Percentiles rank a stretch among this genome's conserved stretches.
These are phyloP conservation scores for Polydrusus tereticollis DNA, from an alignment of 2,888 invertebrate species.

Conservation along the genomic window DNA sequence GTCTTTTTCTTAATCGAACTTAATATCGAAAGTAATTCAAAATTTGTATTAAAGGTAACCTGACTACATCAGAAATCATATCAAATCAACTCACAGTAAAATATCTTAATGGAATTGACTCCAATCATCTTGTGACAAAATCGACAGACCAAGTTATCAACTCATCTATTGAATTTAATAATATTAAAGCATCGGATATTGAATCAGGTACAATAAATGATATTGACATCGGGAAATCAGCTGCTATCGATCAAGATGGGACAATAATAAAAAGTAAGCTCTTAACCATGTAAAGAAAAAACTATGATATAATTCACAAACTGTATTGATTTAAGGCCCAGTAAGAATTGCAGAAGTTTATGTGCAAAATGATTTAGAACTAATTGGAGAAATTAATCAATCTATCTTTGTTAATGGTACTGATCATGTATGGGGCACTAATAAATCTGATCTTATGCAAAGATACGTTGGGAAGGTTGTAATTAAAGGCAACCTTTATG, in stretches of 20 bases:
- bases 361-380: slow-evolving; percentile 55
- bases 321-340: slow-evolving; percentile 55
- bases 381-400: slow-evolving; percentile 53
- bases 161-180: slow-evolving; percentile 57
- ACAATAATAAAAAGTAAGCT: slow-evolving; percentile 40
- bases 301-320: not conserved
- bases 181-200: slow-evolving; percentile 55
- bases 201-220: slow-evolving; percentile 56
- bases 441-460: slow-evolving; percentile 61
- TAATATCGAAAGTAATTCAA: too few species aligned
- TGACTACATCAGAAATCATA: slow-evolving; percentile 53
- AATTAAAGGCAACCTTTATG: slow-evolving; percentile 60
- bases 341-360: slow-evolving; percentile 57
- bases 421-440: slow-evolving; percentile 57
- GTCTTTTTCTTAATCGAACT: too few species aligned
- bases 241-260: slow-evolving; percentile 51
- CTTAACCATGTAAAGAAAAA: not conserved
- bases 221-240: slow-evolving; percentile 55
- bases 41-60: slow-evolving; percentile 54
- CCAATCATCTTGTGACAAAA: slow-evolving; percentile 58
- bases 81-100: slow-evolving; percentile 49
- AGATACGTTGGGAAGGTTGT: slow-evolving; percentile 61
- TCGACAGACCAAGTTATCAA: slow-evolving; percentile 60
- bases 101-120: slow-evolving; percentile 51
- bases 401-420: slow-evolving; percentile 49